Percentiles rank a stretch among this genome's conserved stretches.
phyloP scores from a whole-genome alignment of 1,140 invertebrate species.

The Drosophila busckii region DNA sequence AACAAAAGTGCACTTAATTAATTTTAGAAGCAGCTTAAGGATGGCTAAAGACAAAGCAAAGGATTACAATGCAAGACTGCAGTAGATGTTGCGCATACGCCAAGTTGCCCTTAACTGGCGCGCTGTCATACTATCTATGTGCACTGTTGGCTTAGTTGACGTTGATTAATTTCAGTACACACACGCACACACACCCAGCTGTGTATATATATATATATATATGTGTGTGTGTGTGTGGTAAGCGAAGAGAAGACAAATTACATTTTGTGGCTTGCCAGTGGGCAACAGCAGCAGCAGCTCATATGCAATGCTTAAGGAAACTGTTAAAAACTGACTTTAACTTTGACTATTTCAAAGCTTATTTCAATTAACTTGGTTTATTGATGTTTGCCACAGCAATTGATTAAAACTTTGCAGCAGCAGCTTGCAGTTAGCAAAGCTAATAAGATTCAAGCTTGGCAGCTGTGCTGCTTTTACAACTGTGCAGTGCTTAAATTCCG shows the following conservation, averaged over 20 bases:
- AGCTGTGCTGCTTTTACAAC: too few relatives aligned
- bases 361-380: too few relatives aligned
- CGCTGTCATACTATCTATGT: constrained; percentile 22
- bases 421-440: too few relatives aligned
- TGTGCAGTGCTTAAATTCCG: too few relatives aligned
- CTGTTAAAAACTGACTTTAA: not conserved
- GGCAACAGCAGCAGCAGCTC: not conserved
- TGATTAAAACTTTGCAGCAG: too few relatives aligned
- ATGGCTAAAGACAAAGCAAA: not conserved
- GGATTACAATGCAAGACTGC: constrained; percentile 23
- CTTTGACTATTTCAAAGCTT: too few relatives aligned
- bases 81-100: constrained; percentile 42
- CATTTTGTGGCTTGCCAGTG: constrained; percentile 6
- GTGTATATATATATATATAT: constrained; percentile 4
- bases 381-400: too few relatives aligned
- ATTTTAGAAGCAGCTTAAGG: constrained; percentile 51
- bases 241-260: constrained; percentile 10
- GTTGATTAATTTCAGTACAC: constrained; percentile 54
- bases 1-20: constrained; percentile 43
- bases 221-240: not conserved
- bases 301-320: not conserved
- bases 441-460: too few relatives aligned
- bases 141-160: constrained; percentile 33
- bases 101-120: constrained; percentile 16
- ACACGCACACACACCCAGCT: too few relatives aligned